Evolutionary conservation across 2,888 invertebrate genomes (phyloP).

Genomic region (Brenthis daphne): DNA sequence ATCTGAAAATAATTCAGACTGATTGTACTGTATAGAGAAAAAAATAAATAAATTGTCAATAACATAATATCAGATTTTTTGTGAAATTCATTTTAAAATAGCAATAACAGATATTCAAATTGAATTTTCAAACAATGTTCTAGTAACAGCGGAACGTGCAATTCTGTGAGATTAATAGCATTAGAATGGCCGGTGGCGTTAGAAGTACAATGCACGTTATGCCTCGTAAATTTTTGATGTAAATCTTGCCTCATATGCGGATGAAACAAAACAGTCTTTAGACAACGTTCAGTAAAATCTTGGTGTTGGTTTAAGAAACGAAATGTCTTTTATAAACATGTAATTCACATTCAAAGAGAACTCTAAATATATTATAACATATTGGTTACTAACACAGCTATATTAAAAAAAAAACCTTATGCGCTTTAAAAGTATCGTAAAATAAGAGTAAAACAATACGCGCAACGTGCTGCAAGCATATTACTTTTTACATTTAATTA

Average conservation of each 20-base stretch:
- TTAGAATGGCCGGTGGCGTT: slow-evolving; percentile 39
- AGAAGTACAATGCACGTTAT: slow-evolving; percentile 31
- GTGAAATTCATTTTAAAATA: background rate
- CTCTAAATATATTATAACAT: too few relatives aligned
- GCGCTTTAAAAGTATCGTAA: slow-evolving; percentile 1
- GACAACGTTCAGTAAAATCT: background rate
- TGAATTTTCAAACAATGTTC: slow-evolving; percentile 28
- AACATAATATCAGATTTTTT: too few relatives aligned
- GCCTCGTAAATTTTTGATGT: slow-evolving; percentile 29
- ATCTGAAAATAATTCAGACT: too few relatives aligned
- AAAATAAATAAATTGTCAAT: too few relatives aligned
- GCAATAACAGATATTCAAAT: slow-evolving; percentile 23
- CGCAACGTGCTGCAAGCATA: slow-evolving; percentile 5
- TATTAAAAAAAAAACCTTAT: too few relatives aligned
- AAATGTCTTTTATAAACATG: too few relatives aligned
- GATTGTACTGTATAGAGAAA: too few relatives aligned
- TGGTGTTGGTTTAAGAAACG: too few relatives aligned
- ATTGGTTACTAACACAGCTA: too few relatives aligned
- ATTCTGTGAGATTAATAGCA: slow-evolving; percentile 41
- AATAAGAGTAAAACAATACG: slow-evolving; percentile 4
- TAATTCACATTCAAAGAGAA: too few relatives aligned
- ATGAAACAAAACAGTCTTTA: background rate
- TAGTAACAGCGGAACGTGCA: slow-evolving; percentile 34
- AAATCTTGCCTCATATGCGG: slow-evolving; percentile 19
- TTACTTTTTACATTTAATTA: slow-evolving; percentile 13